Percentiles rank a stretch among this genome's conserved stretches.
These are phyloP conservation scores for Acromyrmex heyeri DNA, from an alignment of 1,140 invertebrate species.

Conservation along the genomic window DNA sequence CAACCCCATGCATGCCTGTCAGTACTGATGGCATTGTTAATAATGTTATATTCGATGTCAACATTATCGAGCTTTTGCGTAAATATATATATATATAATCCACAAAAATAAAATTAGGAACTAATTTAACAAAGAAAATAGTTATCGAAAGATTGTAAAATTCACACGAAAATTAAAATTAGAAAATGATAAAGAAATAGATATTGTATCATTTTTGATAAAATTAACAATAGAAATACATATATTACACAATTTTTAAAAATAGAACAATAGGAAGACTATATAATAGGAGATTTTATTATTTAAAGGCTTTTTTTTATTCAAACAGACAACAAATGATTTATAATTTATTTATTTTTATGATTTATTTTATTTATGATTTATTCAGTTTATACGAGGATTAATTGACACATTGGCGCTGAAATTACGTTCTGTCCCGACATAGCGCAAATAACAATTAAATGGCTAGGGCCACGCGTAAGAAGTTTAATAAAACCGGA, in stretches of 20 bases:
- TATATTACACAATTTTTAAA: not conserved
- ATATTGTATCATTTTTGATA: not conserved
- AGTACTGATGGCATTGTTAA: constrained; percentile 71
- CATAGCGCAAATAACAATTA: constrained; percentile 38
- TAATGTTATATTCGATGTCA: constrained; percentile 68
- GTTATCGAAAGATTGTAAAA: not conserved
- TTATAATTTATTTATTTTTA: constrained; percentile 5
- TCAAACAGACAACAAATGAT: not conserved
- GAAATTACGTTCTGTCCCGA: not conserved
- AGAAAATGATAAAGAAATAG: not conserved
- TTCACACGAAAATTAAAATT: not conserved
- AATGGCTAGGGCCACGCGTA: not conserved
- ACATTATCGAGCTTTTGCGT: constrained; percentile 56
- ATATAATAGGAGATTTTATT: not conserved
- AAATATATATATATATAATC: not conserved
- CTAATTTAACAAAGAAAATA: not conserved
- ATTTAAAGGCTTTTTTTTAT: not conserved
- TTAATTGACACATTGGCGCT: not conserved
- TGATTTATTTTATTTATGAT: not conserved
- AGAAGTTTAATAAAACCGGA: constrained; percentile 61
- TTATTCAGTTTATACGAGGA: not conserved
- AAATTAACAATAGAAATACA: not conserved
- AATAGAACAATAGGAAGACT: not conserved
- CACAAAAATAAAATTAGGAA: constrained; percentile 2
- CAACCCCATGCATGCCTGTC: constrained; percentile 64